These are phyloP conservation scores for Drosophila mojavensis DNA, from an alignment of 1,140 invertebrate genomes.

Conservation along the genomic window DNA sequence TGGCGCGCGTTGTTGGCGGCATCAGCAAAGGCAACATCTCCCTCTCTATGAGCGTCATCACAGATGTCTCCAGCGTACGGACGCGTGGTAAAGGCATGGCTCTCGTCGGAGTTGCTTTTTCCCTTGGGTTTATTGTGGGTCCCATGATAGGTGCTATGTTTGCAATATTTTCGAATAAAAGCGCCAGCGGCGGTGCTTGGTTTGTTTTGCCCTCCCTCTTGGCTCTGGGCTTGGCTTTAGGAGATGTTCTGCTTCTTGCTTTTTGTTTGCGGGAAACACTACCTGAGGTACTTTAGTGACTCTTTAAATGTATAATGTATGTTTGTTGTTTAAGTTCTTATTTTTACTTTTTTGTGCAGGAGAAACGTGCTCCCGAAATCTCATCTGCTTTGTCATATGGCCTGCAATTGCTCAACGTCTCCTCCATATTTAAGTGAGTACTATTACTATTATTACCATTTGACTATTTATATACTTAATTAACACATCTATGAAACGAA, in stretches of 20 bases:
- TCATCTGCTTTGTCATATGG: slow-evolving; percentile 88
- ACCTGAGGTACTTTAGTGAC: slow-evolving; percentile 85
- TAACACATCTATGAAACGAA: background rate
- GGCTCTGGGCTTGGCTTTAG: slow-evolving; percentile 90
- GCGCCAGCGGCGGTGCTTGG: slow-evolving; percentile 87
- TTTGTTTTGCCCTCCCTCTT: slow-evolving; percentile 94
- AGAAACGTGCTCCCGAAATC: slow-evolving; percentile 76
- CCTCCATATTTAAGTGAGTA: slow-evolving; percentile 83
- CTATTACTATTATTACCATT: background rate
- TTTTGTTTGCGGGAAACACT: slow-evolving; percentile 94
- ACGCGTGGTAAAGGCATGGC: slow-evolving; percentile 98
- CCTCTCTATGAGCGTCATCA: slow-evolving; percentile 96
- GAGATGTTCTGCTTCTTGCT: slow-evolving; percentile 91
- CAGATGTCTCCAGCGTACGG: slow-evolving; percentile 93
- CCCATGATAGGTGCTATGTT: slow-evolving; percentile 97
- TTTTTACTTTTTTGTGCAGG: slow-evolving; percentile 85
- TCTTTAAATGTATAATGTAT: background rate
- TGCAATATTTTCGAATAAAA: slow-evolving; percentile 88
- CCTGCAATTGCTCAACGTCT: slow-evolving; percentile 86
- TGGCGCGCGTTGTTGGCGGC: slow-evolving; percentile 96
- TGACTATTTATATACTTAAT: no score
- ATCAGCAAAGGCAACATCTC: slow-evolving; percentile 98
- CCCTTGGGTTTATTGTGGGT: slow-evolving; percentile 97
- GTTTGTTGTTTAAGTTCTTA: background rate
- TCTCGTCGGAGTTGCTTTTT: slow-evolving; percentile 98